Conservation (phyloP, 2,797 vertebrate genomes). For the Tauraco hartlaubi region DNA sequence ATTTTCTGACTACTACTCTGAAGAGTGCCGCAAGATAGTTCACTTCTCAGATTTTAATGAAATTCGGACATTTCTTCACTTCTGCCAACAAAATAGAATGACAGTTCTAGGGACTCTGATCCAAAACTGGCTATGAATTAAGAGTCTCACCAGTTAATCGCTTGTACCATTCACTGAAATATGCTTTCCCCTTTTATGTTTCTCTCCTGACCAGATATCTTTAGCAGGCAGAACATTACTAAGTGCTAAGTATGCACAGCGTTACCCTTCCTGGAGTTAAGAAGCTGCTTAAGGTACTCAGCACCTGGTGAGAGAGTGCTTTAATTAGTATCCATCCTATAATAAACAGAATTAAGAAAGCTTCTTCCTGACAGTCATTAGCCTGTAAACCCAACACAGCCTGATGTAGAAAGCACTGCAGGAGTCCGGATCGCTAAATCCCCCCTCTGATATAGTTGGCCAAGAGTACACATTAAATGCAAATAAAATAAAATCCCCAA, state of each 20-base stretch:
- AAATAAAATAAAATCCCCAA: constrained; percentile 26
- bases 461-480: neutral
- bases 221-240: neutral
- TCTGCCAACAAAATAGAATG: neutral
- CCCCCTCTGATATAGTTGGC: neutral
- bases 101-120: neutral
- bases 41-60: neutral
- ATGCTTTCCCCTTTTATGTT: neutral
- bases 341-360: constrained; percentile 1
- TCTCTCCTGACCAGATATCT: neutral
- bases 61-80: neutral
- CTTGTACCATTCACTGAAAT: neutral
- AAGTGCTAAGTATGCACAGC: neutral
- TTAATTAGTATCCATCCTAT: neutral
- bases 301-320: neutral
- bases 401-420: neutral
- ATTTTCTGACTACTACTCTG: neutral
- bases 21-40: neutral
- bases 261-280: neutral
- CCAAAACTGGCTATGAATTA: neutral
- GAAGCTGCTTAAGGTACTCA: neutral
- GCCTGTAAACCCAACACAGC: neutral
- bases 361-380: neutral
- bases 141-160: neutral
- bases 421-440: neutral